Evolutionary conservation across 2,888 invertebrate species (phyloP), one percentile per base, ranked within the genome.

Genomic region (Athalia cordata): DNA sequence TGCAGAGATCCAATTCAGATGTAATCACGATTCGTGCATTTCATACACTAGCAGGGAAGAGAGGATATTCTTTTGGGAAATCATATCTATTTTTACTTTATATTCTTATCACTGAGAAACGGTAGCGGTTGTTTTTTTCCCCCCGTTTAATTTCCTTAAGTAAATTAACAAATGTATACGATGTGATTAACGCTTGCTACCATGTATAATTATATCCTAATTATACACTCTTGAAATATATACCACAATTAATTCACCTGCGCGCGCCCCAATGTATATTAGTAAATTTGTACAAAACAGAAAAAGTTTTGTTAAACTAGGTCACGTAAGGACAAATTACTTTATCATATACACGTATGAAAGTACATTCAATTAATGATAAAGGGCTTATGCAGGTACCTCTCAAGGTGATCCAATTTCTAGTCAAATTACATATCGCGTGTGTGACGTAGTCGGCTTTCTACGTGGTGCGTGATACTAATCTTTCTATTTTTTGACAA

Each of bases 281-380:
- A 49, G 49, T 68, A 68, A 68, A 68, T 29, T 29, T 29, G 1
- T 29, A 29, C 29, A 29, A 29, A 29, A 29, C 29, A 29, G n/a
- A 29, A 29, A 29, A 29, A 1, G 29, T 29, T 29, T 29, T 2
- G 29, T 29, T 29, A 29, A 29, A 29, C 29, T 29, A 68, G 55
- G 43, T 29, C 68, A 68, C 68, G 55, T 55, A 68, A 68, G 29
- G 55, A 52, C 68, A 55, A 68, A 68, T 68, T 68, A 52, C 29
- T 55, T 52, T 55, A n/a, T 9, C 15, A 11, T 2, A 29, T 29
- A 29, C 29, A 29, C 29, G 29, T 29, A 29, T 29, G 29, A 29
- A 29, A 29, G 29, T 29, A 29, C 29, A 29, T 29, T 29, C 2
- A 29, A 29, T 29, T 29, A 29, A 29, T 68, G 43, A 68, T 68